Evolutionary conservation across 2,113 vertebrate species (phyloP).

Genomic region (Cepphus grylle): DNA sequence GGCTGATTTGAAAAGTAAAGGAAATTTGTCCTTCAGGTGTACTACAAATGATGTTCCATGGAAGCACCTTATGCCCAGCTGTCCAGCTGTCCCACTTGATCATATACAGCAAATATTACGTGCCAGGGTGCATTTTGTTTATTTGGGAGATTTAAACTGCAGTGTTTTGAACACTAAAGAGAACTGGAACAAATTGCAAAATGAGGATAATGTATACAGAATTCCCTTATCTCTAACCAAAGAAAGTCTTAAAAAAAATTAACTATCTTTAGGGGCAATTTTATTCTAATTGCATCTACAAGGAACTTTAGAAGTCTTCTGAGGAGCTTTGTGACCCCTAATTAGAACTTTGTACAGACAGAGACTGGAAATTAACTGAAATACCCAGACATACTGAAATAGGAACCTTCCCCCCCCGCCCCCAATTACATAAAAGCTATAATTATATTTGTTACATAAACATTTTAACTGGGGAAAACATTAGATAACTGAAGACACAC

Average conservation of each 20-base stretch:
- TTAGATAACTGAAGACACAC: neutral
- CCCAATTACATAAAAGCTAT: constrained; percentile 16
- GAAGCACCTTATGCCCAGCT: neutral
- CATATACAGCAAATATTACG: neutral
- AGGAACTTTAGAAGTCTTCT: neutral
- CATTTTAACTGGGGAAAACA: constrained; percentile 26
- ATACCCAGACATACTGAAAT: constrained; percentile 2
- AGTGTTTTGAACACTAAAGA: constrained; percentile 15
- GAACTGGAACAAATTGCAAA: constrained; percentile 40
- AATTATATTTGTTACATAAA: constrained; percentile 47
- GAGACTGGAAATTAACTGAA: constrained; percentile 26
- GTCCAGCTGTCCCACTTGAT: neutral
- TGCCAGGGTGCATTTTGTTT: neutral
- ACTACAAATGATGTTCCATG: neutral
- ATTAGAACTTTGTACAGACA: neutral
- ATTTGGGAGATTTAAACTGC: neutral
- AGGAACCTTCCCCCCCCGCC: neutral
- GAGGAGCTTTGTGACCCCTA: neutral
- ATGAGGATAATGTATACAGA: constrained; percentile 10
- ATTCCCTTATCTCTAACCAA: neutral
- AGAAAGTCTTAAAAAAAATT: neutral
- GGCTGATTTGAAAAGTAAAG: neutral
- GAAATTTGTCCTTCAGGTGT: constrained; percentile 44
- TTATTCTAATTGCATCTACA: neutral
- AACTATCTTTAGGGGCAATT: neutral